Evolutionary conservation across 2,113 vertebrate genomes (phyloP), one percentile per base, ranked within the genome.

Genomic region (Amazona guildingii): DNA sequence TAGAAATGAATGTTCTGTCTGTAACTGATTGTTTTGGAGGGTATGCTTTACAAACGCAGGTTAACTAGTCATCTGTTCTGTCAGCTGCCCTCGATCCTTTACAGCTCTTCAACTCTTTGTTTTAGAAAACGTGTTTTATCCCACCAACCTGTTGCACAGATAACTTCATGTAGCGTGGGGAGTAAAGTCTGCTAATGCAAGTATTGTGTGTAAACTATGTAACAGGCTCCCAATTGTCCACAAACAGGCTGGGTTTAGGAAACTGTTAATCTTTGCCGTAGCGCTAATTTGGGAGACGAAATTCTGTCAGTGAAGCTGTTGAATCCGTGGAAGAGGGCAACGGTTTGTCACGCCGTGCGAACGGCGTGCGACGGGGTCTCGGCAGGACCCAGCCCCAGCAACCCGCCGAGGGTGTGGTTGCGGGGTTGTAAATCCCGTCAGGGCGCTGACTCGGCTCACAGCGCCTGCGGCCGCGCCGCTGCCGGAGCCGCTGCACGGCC

Each of bases 361-460:
- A 37, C 10, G 6, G 46, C 43, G 13, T 3, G 37, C 37, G 70
- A 29, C 25, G 91, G 83, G 68, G 80, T 21, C 55, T 83, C 94
- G 31, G 84, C 48, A 19, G 5, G 84, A 7, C 89, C 2, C 25
- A 4, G 81, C 57, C 55, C 10, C 77, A 20, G 74, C 54, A 63
- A 95, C 97, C 96, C 61, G 95, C 46, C 64, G 95, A 95, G 98
- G 98, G 98, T 97, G 99, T 95, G 98, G 98, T 95, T 62, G 97
- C 84, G 23, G 59, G 81, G 96, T 96, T 79, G 94, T 92, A 95
- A 97, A 98, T 97, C 98, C 91, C 97, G 92, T 98, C 95, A 62
- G n/a, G 94, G 97, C 67, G 94, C 94, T 57, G 96, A 68, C 75
- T 17, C 25, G 6, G 88, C 39, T 0, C 51, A 28, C 69, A 7